These are phyloP conservation scores for Chironomus riparius DNA, from an alignment of 2,888 invertebrate species.

Conservation along the genomic window DNA sequence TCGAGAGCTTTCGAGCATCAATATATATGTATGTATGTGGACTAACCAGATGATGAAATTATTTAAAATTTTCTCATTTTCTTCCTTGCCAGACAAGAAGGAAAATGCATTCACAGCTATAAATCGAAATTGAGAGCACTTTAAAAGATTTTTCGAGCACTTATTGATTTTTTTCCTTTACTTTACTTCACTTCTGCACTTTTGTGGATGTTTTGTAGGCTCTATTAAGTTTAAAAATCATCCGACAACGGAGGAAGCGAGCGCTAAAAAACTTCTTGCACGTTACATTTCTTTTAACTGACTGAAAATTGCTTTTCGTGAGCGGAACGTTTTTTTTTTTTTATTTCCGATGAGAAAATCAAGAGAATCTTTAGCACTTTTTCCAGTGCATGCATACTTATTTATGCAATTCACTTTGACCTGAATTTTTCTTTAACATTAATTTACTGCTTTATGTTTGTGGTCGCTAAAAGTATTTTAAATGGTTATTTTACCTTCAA, in stretches of 20 bases:
- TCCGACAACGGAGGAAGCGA: neutral
- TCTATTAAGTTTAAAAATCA: neutral
- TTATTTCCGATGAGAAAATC: neutral
- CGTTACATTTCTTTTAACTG: slow-evolving; percentile 22
- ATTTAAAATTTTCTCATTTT: neutral
- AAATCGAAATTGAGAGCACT: neutral
- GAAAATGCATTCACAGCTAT: neutral
- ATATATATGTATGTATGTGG: neutral
- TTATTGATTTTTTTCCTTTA: neutral
- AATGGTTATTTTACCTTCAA: no score
- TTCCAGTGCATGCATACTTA: no score
- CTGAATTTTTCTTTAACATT: no score
- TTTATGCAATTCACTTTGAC: no score
- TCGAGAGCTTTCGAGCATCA: neutral
- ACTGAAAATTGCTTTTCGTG: neutral
- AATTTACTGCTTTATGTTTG: no score
- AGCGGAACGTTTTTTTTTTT: neutral
- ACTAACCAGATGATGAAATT: neutral
- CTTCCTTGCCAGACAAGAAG: neutral
- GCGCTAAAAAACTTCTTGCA: slow-evolving; percentile 14
- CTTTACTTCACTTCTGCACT: neutral
- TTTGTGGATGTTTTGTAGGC: neutral
- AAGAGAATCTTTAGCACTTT: neutral
- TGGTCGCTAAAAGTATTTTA: no score
- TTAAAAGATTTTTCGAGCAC: neutral